A percentile compares a stretch with the other conserved stretches of the same genome.
Conservation (phyloP, 1,140 invertebrate genomes). For the Stenopsyche tienmushanensis region DNA sequence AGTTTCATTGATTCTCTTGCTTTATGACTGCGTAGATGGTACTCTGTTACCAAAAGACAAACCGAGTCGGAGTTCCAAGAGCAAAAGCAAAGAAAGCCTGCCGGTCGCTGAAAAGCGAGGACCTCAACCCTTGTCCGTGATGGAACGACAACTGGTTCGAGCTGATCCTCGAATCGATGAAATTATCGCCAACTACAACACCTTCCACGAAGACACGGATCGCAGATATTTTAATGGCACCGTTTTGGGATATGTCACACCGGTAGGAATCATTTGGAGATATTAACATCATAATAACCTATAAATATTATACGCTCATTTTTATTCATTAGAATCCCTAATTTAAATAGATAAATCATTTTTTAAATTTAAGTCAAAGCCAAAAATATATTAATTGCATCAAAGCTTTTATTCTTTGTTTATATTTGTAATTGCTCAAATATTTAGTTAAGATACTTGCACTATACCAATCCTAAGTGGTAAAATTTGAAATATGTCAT, state of each 20-base stretch:
- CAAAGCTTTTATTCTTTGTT: too few species aligned
- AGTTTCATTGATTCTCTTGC: too few species aligned
- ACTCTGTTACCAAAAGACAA: conserved; percentile 8
- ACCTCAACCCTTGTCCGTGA: conserved; percentile 66
- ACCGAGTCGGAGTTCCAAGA: neutral
- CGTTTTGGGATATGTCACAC: conserved; percentile 87
- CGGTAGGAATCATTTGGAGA: conserved; percentile 69
- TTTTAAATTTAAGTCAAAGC: too few species aligned
- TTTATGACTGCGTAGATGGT: neutral
- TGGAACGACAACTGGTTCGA: conserved; percentile 66
- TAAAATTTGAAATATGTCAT: too few species aligned
- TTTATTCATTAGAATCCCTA: too few species aligned
- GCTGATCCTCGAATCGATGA: conserved; percentile 55
- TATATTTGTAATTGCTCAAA: too few species aligned
- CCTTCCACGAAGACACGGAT: conserved; percentile 69
- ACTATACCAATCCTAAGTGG: too few species aligned
- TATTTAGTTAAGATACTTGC: too few species aligned
- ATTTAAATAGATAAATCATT: too few species aligned
- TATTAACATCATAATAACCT: too few species aligned
- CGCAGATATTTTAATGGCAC: conserved; percentile 67
- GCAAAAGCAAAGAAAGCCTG: neutral
- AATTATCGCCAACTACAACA: conserved; percentile 72
- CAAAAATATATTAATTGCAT: too few species aligned
- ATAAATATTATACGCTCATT: too few species aligned
- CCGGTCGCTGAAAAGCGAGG: conserved; percentile 46